Base-by-base conservation (phyloP, 2,113 vertebrate species). In the Seriola dumerili region DNA sequence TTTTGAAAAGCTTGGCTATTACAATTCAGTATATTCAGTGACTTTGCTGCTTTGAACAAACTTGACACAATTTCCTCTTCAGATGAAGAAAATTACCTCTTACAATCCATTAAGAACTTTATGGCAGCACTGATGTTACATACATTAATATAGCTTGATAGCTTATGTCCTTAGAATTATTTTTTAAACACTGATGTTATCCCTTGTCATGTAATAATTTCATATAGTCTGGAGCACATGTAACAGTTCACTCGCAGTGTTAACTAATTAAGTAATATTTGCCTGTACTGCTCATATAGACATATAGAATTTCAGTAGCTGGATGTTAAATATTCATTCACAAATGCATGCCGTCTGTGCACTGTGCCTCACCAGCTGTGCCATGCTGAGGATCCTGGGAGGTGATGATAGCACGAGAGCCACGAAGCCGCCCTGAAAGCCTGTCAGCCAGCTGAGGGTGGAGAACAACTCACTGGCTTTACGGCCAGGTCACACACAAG, bases 261-360 rank as follows among this genome's bases (percentile, higher is more conserved):
- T 75, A 17, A 85, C 9, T 69, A 19, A 54, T 70, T 64, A 9
- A 64, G 10, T 54, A 1, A 50, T 61, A 62, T 68, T 34, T 70
- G 21, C 4, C 0, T 25, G 71, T 1, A 9, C 8, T 76, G 5
- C 32, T 5, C 29, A 29, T 42, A 62, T n/a, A 67, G 48, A 68
- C 36, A 29, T 52, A 42, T 25, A 29, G 40, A 59, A 16, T 63
- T 63, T 23, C 32, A 36, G 50, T 13, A 25, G 69, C 64, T 46
- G 5, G 11, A 75, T 57, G 17, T 74, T 63, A 80, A 86, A 87
- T 84, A 85, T 85, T 74, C 3, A 89, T 84, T 61, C 25, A n/a
- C 14, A 68, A 55, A 54, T 48, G 8, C 64, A 42, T 61, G 80
- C 21, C 17, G 17, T 58, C 73, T 44, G 38, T 36, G 19, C 25